Evolutionary conservation across 2,797 vertebrate genomes (phyloP).

Genomic region (Gallinago stenura): DNA sequence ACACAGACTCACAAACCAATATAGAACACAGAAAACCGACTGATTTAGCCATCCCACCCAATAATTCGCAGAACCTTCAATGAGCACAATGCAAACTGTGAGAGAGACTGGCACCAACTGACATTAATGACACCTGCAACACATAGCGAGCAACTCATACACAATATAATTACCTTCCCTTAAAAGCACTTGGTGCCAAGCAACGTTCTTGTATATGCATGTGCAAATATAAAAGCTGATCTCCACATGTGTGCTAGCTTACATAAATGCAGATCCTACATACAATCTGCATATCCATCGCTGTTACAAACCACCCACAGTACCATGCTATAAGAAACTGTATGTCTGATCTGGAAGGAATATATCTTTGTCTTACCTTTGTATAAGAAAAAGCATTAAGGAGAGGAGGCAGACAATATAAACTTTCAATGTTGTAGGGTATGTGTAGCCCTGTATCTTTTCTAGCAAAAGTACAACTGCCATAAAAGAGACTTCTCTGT

Average conservation of each 20-base stretch:
- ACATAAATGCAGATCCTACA: constrained; percentile 58
- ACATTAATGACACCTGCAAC: background rate
- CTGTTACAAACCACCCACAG: constrained; percentile 25
- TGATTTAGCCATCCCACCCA: background rate
- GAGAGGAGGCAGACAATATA: background rate
- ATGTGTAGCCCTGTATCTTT: background rate
- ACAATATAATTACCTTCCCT: background rate
- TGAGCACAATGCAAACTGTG: background rate
- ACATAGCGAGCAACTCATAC: background rate
- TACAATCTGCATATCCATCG: constrained; percentile 23
- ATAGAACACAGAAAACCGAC: background rate
- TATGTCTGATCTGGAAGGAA: background rate
- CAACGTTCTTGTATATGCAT: fast-evolving
- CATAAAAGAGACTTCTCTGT: background rate
- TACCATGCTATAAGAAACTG: background rate
- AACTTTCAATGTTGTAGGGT: background rate
- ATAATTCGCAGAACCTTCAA: background rate
- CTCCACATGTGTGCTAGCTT: constrained; percentile 16
- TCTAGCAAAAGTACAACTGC: background rate
- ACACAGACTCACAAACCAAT: background rate
- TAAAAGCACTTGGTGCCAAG: background rate
- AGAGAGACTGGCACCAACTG: fast-evolving
- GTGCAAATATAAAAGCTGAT: background rate
- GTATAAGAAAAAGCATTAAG: background rate
- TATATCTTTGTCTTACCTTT: background rate